A percentile compares a stretch with the other conserved stretches of the same genome.
Evolutionary conservation across 2,797 vertebrate genomes (phyloP).

Genomic region (Sphaeramia orbicularis): DNA sequence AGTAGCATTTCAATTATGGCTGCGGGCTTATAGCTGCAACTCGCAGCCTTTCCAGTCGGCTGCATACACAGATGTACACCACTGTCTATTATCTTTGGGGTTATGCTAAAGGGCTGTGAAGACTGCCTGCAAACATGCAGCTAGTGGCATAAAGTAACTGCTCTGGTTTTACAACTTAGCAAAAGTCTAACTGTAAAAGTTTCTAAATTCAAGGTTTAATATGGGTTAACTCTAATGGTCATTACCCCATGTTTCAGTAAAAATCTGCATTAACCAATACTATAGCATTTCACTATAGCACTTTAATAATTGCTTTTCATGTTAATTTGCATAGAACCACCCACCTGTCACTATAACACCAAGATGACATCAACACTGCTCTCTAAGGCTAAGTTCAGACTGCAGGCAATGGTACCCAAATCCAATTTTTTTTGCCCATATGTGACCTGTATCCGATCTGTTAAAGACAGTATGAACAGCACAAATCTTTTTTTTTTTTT

Average conservation of each 20-base stretch:
- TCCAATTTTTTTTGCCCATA: no score
- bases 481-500: no score
- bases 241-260: background rate
- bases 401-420: no score
- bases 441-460: no score
- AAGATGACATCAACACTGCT: no score
- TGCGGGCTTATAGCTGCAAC: conserved; percentile 40
- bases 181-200: conserved; percentile 7
- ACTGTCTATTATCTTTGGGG: conserved; percentile 54
- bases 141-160: conserved; percentile 23
- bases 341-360: no score
- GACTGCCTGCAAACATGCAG: conserved; percentile 41
- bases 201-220: conserved; percentile 1
- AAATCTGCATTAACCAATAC: background rate
- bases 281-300: no score
- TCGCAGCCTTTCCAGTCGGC: conserved; percentile 48
- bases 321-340: no score
- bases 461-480: no score
- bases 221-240: background rate
- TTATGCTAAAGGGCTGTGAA: conserved; percentile 51
- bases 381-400: no score
- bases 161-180: conserved; percentile 14
- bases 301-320: no score
- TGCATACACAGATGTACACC: conserved; percentile 45
- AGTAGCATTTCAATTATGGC: conserved; percentile 57